Conservation (phyloP, 2,113 vertebrate species). For the Lepus europaeus region DNA sequence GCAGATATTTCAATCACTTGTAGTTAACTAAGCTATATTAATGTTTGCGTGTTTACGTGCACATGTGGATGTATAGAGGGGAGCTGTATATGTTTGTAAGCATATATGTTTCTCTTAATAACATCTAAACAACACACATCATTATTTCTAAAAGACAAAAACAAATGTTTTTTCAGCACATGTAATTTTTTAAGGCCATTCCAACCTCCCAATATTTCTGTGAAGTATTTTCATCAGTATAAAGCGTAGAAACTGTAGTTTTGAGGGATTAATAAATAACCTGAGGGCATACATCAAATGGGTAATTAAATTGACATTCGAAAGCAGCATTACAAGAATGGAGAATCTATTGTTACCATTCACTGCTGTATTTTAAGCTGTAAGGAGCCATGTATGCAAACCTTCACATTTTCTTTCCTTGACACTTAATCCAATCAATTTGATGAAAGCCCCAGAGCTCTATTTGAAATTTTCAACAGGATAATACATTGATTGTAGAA, state of each 20-base stretch:
- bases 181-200: not conserved
- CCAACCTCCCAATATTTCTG: not conserved
- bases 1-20: not conserved
- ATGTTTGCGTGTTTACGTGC: not conserved
- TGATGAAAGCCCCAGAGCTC: not conserved
- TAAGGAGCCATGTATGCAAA: not conserved
- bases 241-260: not conserved
- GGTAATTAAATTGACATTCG: not conserved
- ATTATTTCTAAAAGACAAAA: conserved; percentile 2
- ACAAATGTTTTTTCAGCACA: not conserved
- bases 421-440: not conserved
- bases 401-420: not conserved
- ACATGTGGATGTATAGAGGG: not conserved
- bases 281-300: not conserved
- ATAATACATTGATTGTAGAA: conserved; percentile 13
- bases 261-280: conserved; percentile 11
- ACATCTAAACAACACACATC: not conserved
- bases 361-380: not conserved
- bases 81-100: not conserved
- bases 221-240: not conserved
- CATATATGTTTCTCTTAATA: not conserved
- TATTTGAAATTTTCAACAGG: not conserved
- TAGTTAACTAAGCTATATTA: not conserved
- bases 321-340: not conserved
- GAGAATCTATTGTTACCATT: not conserved